phyloP scores from a whole-genome alignment of 2,797 vertebrate genomes.

The Melanotaenia pygmaea region DNA sequence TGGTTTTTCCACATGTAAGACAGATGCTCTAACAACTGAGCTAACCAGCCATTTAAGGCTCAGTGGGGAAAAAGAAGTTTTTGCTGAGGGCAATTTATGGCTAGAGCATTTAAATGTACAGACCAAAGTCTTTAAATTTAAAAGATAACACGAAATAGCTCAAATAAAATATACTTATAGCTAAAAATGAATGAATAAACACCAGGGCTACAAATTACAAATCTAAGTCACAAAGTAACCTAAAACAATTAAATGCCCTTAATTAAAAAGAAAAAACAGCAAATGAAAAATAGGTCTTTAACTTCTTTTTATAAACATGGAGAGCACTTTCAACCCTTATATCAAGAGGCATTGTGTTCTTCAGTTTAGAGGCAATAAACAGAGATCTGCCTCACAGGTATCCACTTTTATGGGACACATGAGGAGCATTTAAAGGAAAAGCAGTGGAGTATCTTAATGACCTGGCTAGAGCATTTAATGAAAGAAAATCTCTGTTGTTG shows the following conservation, averaged over 20 bases:
- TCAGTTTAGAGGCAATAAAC: not conserved
- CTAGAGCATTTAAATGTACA: not conserved
- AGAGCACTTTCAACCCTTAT: not conserved
- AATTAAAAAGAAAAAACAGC: not conserved
- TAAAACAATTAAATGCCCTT: not conserved
- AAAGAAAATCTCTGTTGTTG: not conserved
- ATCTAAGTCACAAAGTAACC: too few relatives aligned
- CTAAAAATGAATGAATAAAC: not conserved
- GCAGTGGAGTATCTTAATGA: slow-evolving; percentile 5
- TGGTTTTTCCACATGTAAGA: too few relatives aligned
- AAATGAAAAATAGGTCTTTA: not conserved
- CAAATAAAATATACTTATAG: not conserved
- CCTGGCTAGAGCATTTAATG: not conserved
- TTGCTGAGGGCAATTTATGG: not conserved
- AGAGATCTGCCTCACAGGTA: not conserved
- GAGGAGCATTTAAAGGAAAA: slow-evolving; percentile 1
- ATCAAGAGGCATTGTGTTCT: not conserved
- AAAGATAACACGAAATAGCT: not conserved
- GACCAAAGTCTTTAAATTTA: not conserved
- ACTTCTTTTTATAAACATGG: not conserved
- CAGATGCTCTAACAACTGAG: too few relatives aligned
- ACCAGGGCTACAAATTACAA: not conserved
- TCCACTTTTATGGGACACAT: not conserved
- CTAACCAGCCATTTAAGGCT: too few relatives aligned
- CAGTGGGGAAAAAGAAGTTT: too few relatives aligned